These are phyloP conservation scores for Dysidea cf. avara DNA, from an alignment of 37 sponge, comb jelly and placozoan species.

Conservation along the genomic window DNA sequence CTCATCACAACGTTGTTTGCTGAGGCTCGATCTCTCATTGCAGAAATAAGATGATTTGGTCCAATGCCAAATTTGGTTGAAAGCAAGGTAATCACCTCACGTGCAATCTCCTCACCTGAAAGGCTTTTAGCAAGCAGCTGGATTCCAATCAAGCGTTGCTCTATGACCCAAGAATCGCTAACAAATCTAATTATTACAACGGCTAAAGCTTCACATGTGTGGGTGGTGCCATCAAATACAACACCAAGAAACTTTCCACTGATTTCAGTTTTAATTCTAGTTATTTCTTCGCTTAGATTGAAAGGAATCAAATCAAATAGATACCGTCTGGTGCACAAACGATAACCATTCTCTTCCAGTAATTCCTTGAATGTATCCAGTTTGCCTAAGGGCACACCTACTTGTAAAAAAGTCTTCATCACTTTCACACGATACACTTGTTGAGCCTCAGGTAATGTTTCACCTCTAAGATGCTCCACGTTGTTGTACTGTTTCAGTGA, in stretches of 20 bases:
- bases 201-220: slow-evolving; percentile 38
- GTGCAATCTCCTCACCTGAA: too few species aligned
- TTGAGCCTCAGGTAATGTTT: slow-evolving; percentile 35
- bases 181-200: slow-evolving; percentile 7
- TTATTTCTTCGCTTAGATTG: slow-evolving; percentile 16
- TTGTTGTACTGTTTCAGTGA: slow-evolving; percentile 25
- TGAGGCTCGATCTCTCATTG: too few species aligned
- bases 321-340: slow-evolving; percentile 2
- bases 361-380: slow-evolving; percentile 23
- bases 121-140: too few species aligned
- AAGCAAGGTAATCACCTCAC: too few species aligned
- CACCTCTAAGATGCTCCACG: slow-evolving; percentile 17
- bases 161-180: slow-evolving; percentile 10
- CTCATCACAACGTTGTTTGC: too few species aligned
- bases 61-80: too few species aligned
- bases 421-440: slow-evolving; percentile 55
- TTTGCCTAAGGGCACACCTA: slow-evolving; percentile 37
- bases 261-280: slow-evolving; percentile 3
- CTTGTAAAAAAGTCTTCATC: too few species aligned
- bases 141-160: too few species aligned
- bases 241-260: slow-evolving; percentile 9
- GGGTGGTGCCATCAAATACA: slow-evolving; percentile 42
- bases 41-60: too few species aligned
- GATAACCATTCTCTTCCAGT: slow-evolving; percentile 41
- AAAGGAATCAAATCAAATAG: slow-evolving; percentile 25